A percentile compares a stretch with the other conserved stretches of the same genome.
These are phyloP conservation scores for Hirtodrosophila cameraria DNA, from an alignment of 2,888 invertebrate species.

Conservation along the genomic window DNA sequence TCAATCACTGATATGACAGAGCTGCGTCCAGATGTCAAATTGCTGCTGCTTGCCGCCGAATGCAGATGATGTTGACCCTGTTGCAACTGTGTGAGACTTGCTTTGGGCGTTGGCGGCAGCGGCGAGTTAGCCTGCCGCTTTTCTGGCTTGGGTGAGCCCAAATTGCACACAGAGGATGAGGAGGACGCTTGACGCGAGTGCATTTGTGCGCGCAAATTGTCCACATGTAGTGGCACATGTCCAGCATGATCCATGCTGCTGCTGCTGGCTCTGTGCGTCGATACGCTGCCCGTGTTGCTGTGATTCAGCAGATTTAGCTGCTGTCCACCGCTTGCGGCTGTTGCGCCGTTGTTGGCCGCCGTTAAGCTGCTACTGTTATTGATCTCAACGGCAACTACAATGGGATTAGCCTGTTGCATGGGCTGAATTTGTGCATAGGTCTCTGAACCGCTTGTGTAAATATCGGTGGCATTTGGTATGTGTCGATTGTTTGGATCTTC, in stretches of 20 bases:
- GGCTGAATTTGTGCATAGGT: constrained; percentile 94
- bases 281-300: constrained; percentile 19
- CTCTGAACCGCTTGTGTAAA: constrained; percentile 92
- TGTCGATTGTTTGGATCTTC: constrained; percentile 87
- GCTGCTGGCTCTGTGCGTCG: constrained; percentile 37
- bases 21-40: constrained; percentile 83
- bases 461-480: constrained; percentile 84
- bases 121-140: constrained; percentile 96
- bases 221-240: constrained; percentile 86
- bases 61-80: constrained; percentile 61
- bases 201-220: constrained; percentile 86
- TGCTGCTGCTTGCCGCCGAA: constrained; percentile 79
- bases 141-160: constrained; percentile 95
- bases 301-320: constrained; percentile 13
- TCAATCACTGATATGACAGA: constrained; percentile 84
- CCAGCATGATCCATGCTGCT: constrained; percentile 62
- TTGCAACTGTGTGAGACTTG: constrained; percentile 63
- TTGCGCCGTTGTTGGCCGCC: constrained; percentile 12
- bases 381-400: constrained; percentile 84
- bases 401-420: constrained; percentile 83
- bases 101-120: constrained; percentile 90
- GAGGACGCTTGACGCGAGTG: constrained; percentile 84
- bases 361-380: constrained; percentile 72
- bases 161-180: constrained; percentile 90
- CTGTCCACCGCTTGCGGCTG: constrained; percentile 10